Evolutionary conservation across 2,888 invertebrate genomes (phyloP).

Genomic region (Calliopum simillimum): DNA sequence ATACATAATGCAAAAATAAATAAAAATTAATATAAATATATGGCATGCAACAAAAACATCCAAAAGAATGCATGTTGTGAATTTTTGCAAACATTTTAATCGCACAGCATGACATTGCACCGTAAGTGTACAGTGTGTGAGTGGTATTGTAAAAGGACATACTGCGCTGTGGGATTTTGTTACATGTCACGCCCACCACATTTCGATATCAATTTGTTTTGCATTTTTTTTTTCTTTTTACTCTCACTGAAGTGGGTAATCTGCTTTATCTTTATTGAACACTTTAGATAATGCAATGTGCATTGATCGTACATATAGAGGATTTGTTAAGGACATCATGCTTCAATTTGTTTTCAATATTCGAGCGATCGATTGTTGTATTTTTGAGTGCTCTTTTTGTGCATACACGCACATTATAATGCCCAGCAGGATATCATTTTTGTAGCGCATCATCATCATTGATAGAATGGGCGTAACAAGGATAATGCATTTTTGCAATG

Average conservation of each 20-base stretch:
- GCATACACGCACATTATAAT: slow-evolving; percentile 16
- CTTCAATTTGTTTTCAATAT: no score
- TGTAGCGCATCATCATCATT: not conserved
- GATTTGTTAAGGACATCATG: no score
- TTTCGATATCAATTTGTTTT: no score
- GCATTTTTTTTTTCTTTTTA: no score
- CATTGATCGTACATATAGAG: slow-evolving; percentile 1
- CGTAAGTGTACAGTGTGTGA: no score
- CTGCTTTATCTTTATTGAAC: slow-evolving; percentile 34
- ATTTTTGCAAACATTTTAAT: no score
- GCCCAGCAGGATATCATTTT: slow-evolving; percentile 28
- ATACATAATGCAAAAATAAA: not conserved
- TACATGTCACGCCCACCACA: not conserved
- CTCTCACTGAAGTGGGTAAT: not conserved
- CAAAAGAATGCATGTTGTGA: no score
- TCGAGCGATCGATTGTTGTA: no score
- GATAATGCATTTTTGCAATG: slow-evolving; percentile 30
- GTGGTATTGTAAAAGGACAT: not conserved
- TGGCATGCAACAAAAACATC: no score
- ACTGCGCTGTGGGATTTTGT: slow-evolving; percentile 1
- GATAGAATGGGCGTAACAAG: slow-evolving; percentile 26
- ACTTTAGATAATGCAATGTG: slow-evolving; percentile 30
- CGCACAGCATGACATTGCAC: no score
- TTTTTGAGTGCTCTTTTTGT: no score
- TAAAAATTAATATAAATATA: no score